A percentile compares a stretch with the other conserved stretches of the same genome.
phyloP scores from a whole-genome alignment of 2,797 vertebrate genomes.

The Fundulus diaphanus region DNA sequence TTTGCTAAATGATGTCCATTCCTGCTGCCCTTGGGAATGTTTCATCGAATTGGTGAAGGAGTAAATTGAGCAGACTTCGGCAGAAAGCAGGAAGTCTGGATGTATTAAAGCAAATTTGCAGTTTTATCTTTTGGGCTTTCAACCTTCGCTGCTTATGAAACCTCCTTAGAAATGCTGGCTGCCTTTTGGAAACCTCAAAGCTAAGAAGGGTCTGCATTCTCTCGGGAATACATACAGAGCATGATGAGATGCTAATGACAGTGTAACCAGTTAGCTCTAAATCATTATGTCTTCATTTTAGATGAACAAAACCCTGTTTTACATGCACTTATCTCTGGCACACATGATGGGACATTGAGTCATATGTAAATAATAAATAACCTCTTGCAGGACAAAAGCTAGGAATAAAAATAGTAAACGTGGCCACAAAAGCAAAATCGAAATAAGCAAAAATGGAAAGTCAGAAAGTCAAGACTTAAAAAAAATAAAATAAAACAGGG shows the following conservation, averaged over 20 bases:
- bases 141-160: background rate
- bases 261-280: too few relatives aligned
- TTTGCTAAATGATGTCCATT: too few relatives aligned
- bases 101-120: background rate
- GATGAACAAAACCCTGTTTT: background rate
- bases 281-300: background rate
- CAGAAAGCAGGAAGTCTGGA: background rate
- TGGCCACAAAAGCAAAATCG: too few relatives aligned
- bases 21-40: too few relatives aligned
- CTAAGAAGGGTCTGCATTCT: too few relatives aligned
- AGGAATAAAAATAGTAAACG: too few relatives aligned
- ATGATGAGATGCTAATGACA: too few relatives aligned
- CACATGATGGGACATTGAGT: background rate
- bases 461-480: background rate
- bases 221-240: too few relatives aligned
- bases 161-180: background rate
- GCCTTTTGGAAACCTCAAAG: too few relatives aligned
- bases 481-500: background rate
- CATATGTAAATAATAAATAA: background rate
- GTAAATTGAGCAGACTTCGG: background rate
- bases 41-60: background rate
- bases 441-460: too few relatives aligned
- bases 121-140: background rate
- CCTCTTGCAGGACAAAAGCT: background rate
- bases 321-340: background rate